phyloP scores from a whole-genome alignment of 2,888 invertebrate genomes.

The Aleiodes testaceus region DNA sequence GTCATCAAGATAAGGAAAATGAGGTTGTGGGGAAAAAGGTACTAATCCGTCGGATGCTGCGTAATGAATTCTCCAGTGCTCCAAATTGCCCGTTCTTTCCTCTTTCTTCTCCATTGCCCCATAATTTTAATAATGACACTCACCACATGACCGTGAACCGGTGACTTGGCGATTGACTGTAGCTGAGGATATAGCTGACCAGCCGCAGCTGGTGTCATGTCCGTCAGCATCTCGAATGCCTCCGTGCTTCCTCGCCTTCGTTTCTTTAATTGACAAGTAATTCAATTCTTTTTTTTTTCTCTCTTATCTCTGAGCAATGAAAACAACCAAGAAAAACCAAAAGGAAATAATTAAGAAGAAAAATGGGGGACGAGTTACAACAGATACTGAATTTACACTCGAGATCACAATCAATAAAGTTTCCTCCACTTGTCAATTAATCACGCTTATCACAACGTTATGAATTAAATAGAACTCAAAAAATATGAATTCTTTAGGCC shows the following conservation, averaged over 20 bases:
- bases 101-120: constrained; percentile 28
- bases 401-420: constrained; percentile 13
- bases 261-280: constrained; percentile 27
- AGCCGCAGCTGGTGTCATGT: constrained; percentile 73
- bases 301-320: not conserved
- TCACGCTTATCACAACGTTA: constrained; percentile 24
- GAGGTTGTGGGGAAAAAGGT: not conserved
- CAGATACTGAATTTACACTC: constrained; percentile 32
- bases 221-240: constrained; percentile 69
- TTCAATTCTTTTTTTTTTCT: not conserved
- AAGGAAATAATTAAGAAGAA: not conserved
- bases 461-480: constrained; percentile 10
- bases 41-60: constrained; percentile 24
- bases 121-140: constrained; percentile 55
- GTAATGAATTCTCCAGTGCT: constrained; percentile 6
- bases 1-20: constrained; percentile 17
- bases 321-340: constrained; percentile 11
- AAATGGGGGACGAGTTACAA: not conserved
- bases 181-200: constrained; percentile 72
- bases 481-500: constrained; percentile 19
- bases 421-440: constrained; percentile 6
- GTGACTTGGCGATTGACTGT: constrained; percentile 70
- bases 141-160: constrained; percentile 72
- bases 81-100: not conserved
- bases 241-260: constrained; percentile 49